Conservation (phyloP, 2,113 vertebrate genomes). For the Dicerorhinus sumatrensis region DNA sequence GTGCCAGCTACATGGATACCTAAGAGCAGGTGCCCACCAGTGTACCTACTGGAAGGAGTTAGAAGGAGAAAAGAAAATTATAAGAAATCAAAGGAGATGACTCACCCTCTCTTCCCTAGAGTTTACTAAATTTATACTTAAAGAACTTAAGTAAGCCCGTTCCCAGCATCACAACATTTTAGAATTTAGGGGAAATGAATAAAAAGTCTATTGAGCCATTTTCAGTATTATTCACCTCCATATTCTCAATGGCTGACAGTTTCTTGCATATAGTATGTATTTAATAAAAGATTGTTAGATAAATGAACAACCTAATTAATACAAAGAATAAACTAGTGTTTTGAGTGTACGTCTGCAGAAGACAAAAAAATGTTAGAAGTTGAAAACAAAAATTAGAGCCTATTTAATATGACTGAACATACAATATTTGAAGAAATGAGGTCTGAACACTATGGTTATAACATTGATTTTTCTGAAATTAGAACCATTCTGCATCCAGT, state of each 20-base stretch:
- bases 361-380: not conserved
- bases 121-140: not conserved
- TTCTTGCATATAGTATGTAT: not conserved
- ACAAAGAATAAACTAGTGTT: conserved; percentile 42
- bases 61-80: not conserved
- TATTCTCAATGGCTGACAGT: not conserved
- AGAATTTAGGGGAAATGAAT: not conserved
- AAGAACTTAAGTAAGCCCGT: not conserved
- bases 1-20: not conserved
- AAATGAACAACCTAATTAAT: conserved; percentile 34
- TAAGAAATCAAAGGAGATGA: not conserved
- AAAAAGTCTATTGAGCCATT: not conserved
- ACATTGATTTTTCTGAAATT: conserved; percentile 78
- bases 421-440: conserved; percentile 51
- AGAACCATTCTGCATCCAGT: conserved; percentile 60
- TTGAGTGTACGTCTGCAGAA: not conserved
- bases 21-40: not conserved
- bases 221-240: not conserved
- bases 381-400: conserved; percentile 36
- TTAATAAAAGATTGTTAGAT: conserved; percentile 47
- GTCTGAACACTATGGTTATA: conserved; percentile 9
- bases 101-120: not conserved
- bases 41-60: not conserved
- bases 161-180: not conserved
- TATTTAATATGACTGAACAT: not conserved